Conservation (phyloP, 2,113 vertebrate genomes). For the Chlamydotis undulata region DNA sequence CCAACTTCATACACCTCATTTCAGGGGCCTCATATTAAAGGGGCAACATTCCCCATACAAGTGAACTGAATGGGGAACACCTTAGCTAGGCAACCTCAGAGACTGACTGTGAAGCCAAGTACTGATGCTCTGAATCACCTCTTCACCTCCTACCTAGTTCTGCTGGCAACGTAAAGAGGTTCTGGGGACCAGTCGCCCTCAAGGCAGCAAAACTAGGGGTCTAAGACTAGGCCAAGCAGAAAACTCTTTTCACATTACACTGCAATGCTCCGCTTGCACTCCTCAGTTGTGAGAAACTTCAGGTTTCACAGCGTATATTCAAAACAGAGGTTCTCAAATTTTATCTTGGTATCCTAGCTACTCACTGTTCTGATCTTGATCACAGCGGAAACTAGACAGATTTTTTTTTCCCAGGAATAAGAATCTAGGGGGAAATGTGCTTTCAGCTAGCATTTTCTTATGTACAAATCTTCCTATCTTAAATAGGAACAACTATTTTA, state of each 20-base stretch:
- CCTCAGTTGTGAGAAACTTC: neutral
- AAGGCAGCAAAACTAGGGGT: neutral
- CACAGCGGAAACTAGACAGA: neutral
- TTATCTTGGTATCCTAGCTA: neutral
- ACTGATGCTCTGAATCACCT: neutral
- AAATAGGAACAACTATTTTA: neutral
- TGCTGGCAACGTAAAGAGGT: neutral
- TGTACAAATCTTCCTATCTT: neutral
- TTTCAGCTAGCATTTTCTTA: neutral
- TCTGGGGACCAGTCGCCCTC: neutral
- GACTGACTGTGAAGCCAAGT: rapidly evolving
- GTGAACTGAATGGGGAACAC: neutral
- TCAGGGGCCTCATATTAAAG: neutral
- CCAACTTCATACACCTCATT: neutral
- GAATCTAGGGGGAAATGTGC: neutral
- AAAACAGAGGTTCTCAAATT: neutral
- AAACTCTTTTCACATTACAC: neutral
- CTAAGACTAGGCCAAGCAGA: neutral
- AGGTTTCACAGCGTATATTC: neutral
- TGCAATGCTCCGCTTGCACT: neutral
- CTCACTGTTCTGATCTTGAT: neutral
- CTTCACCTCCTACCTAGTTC: neutral
- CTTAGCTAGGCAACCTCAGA: neutral
- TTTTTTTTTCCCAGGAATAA: too few relatives aligned
- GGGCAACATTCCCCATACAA: neutral